These are phyloP conservation scores for Carassius auratus DNA, from an alignment of 2,113 vertebrate species.

Conservation along the genomic window DNA sequence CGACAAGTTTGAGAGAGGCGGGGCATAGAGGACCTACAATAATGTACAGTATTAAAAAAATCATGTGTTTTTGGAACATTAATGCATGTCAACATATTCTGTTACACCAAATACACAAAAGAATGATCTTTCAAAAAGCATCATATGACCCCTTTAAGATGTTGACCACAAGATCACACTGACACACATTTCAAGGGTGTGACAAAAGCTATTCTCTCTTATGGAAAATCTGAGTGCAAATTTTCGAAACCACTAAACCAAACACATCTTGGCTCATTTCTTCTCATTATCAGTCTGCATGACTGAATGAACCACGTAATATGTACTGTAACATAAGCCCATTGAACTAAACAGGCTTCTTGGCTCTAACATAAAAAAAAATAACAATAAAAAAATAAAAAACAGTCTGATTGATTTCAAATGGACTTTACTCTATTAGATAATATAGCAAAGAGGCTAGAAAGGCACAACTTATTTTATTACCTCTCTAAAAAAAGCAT, in stretches of 20 bases:
- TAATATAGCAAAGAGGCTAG: not conserved
- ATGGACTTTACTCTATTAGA: not conserved
- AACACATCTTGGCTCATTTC: not conserved
- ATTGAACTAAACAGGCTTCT: slow-evolving; percentile 15
- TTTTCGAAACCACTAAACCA: not conserved
- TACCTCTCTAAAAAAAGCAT: slow-evolving; percentile 12
- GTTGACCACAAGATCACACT: slow-evolving; percentile 15
- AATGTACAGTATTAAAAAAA: no score
- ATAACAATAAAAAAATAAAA: no score
- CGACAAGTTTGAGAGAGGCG: no score
- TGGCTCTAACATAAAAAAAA: not conserved
- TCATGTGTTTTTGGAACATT: no score
- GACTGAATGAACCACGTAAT: not conserved
- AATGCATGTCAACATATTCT: no score
- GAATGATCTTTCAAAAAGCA: no score
- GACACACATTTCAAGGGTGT: not conserved
- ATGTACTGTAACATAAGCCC: not conserved
- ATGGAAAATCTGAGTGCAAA: not conserved
- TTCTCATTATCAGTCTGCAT: not conserved
- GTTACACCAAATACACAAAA: no score
- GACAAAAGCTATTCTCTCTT: not conserved
- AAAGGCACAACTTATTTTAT: slow-evolving; percentile 23
- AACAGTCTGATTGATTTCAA: slow-evolving; percentile 20
- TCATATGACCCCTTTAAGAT: no score
- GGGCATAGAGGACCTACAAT: no score